Base-by-base conservation (phyloP, 2,888 invertebrate genomes). In the Perizoma flavofasciatum region DNA sequence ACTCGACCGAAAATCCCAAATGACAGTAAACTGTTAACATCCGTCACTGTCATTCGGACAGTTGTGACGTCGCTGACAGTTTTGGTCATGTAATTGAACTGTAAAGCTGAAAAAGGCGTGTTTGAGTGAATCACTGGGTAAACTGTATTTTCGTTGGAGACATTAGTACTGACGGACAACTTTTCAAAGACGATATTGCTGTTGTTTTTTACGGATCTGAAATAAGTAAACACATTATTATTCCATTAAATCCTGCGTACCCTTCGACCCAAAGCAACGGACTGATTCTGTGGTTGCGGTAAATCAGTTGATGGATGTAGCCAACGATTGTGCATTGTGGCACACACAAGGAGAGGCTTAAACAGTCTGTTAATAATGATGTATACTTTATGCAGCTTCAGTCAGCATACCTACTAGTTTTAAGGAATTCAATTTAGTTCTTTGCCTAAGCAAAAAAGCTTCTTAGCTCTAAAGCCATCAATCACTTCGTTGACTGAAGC, bases 1-100 rank as follows among this genome's bases (percentile, higher is more conserved):
- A 84, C 81, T 63, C 86, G 77, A 0, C 83, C 78, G 7, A 85
- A 77, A 43, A 90, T 77, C 1, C 88, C 87, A 34, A 88, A 79
- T 5, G 69, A 73, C 0, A 81, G 11, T 4, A 89, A 7, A 59
- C 79, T 77, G 41, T 79, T 61, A 0, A 48, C 61, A 5, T 80
- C 71, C 37, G 70, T 61, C 0, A 85, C 55, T 65, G 77, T 70
- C 7, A 82, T 55, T 9, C 72, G 75, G 6, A 82, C 78, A 58
- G 75, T 70, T 35, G 71, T 72, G 0, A 68, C 61, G 22, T 73
- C 68, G 5, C 67, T 71, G 10, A 61, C 59, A 47, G 48, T 33
- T 55, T 67, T 68, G 0, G 67, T 71, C 22, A 66, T 59, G 48
- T 85, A 81, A 4, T 64, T 60, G 55, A 81, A 79, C n/a, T 73